A percentile compares a stretch with the other conserved stretches of the same genome.
phyloP scores from a whole-genome alignment of 92 coral and sea anemone species.

The Nematostella vectensis region DNA sequence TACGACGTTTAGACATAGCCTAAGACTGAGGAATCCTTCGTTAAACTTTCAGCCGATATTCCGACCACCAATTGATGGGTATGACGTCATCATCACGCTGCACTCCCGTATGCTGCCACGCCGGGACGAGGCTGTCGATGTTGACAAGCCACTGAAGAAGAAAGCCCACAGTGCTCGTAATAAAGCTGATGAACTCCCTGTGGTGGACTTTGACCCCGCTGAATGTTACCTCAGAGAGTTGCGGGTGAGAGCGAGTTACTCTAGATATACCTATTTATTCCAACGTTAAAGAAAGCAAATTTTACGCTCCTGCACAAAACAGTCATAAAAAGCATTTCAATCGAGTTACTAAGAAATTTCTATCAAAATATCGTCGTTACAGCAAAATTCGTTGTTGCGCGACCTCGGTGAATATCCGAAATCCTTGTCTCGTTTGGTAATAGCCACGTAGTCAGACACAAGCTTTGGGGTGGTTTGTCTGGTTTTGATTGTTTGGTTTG shows the following conservation, averaged over 20 bases:
- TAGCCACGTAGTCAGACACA: too few relatives aligned
- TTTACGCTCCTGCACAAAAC: not conserved
- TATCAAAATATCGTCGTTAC: not conserved
- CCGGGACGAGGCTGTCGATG: conserved; percentile 58
- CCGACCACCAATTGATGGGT: conserved; percentile 85
- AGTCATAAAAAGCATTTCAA: not conserved
- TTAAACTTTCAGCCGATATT: conserved; percentile 85
- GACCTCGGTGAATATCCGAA: too few relatives aligned
- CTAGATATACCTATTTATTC: not conserved
- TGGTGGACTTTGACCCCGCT: conserved; percentile 82
- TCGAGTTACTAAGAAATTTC: not conserved
- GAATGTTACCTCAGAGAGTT: conserved; percentile 60
- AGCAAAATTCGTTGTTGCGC: too few relatives aligned
- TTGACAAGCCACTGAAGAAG: conserved; percentile 15
- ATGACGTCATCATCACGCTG: conserved; percentile 79
- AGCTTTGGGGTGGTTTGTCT: too few relatives aligned
- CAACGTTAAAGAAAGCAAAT: not conserved
- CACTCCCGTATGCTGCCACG: conserved; percentile 60
- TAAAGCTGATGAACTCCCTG: conserved; percentile 49
- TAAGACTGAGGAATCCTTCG: too few relatives aligned
- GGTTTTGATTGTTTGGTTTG: too few relatives aligned
- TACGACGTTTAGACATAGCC: too few relatives aligned
- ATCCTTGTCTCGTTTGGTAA: too few relatives aligned
- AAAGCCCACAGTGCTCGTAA: conserved; percentile 22
- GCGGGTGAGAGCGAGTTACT: conserved; percentile 30